Base-by-base conservation (phyloP, 1,140 invertebrate genomes). In the Drosophila sp. region DNA sequence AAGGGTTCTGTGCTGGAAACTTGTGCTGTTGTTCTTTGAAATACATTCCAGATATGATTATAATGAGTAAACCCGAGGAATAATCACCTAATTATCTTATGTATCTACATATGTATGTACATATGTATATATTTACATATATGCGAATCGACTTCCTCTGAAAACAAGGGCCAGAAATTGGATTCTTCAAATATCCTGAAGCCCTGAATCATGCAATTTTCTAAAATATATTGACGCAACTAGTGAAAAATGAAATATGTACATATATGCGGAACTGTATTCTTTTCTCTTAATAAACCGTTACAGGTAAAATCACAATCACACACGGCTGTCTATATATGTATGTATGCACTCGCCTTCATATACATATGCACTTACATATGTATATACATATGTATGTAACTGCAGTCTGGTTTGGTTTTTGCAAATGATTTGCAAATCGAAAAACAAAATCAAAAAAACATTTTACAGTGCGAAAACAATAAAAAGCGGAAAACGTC, bases 401-500 rank as follows among this genome's bases (percentile, higher is more conserved):
- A 35, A 58, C 56, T 58, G 56, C 47, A 33, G 62, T 64, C 25
- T 25, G 35, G 27, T 25, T 62, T 44, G n/a, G 17, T 44, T 50
- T 44, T 33, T 54, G 25, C 23, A 50, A 64, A 64, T 32, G n/a
- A 33, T 54, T 54, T 64, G 44, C 62, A 69, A 17, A 67, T 33
- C 50, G 27, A 55, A 63, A 69, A 70, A 66, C 58, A 69, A 63
- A 69, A 70, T 62, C 58, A 69, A 70, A 66, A 33, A 11, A 10
- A 38, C 35, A 38, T 70, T 60, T 54, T 58, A 50, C 23, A 50
- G 23, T 11, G 10, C 69, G 67, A 35, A 72, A 32, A 47, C 72
- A 58, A 58, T 58, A 69, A 69, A 76, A 71, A 79, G 65, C 76
- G 76, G 76, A 79, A 79, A 79, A 72, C 72, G 61, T 58, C 72